These are phyloP conservation scores for Arctocebus calabarensis DNA, from an alignment of 2,797 vertebrate genomes.

Conservation along the genomic window DNA sequence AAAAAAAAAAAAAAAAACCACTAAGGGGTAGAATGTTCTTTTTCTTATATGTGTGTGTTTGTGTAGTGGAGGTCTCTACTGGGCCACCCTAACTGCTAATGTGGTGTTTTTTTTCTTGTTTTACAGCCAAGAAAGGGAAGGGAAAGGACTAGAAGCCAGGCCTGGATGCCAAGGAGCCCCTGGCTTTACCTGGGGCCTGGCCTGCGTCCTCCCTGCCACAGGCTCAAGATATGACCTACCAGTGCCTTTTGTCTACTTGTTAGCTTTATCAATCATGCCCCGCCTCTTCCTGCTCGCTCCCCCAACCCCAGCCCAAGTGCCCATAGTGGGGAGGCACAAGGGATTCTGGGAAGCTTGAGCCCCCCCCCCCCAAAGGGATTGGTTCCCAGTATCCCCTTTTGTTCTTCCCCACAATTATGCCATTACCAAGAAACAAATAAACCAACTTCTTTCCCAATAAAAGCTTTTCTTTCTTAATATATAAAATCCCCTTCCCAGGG, in stretches of 20 bases:
- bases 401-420: slow-evolving; percentile 24
- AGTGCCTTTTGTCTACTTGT: slow-evolving; percentile 85
- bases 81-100: slow-evolving; percentile 54
- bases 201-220: slow-evolving; percentile 33
- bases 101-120: slow-evolving; percentile 71
- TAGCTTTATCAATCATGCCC: slow-evolving; percentile 84
- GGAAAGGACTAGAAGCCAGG: slow-evolving; percentile 90
- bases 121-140: slow-evolving; percentile 92
- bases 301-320: background rate
- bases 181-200: background rate
- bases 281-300: background rate
- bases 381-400: background rate
- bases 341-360: slow-evolving; percentile 25
- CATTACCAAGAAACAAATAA: slow-evolving; percentile 70
- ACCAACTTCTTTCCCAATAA: slow-evolving; percentile 86
- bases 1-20: too few species aligned
- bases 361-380: background rate
- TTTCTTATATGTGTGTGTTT: background rate
- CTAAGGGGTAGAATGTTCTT: background rate
- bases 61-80: background rate
- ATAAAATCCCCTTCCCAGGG: slow-evolving; percentile 67
- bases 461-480: slow-evolving; percentile 84
- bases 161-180: slow-evolving; percentile 28
- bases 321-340: background rate
- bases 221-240: slow-evolving; percentile 67